These are phyloP conservation scores for Platysternon megacephalum DNA, from an alignment of 2,113 vertebrate genomes.

Conservation along the genomic window DNA sequence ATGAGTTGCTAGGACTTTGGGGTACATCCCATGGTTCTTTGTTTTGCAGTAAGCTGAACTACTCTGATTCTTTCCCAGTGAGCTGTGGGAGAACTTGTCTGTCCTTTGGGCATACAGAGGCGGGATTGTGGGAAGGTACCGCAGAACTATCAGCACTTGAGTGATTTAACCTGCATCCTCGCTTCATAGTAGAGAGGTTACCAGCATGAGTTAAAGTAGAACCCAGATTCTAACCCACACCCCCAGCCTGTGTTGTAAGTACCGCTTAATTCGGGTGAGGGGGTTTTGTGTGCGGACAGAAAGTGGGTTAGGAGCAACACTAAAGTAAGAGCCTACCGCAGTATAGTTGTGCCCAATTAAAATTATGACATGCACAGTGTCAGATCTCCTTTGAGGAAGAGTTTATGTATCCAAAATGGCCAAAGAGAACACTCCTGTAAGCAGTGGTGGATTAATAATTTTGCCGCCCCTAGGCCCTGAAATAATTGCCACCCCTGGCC, in stretches of 20 bases:
- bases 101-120: background rate
- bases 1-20: background rate
- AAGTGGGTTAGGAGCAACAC: background rate
- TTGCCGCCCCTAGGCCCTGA: no score
- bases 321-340: background rate
- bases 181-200: background rate
- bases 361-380: accelerated
- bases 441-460: no score
- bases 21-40: background rate
- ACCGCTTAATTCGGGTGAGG: background rate
- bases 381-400: background rate
- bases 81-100: background rate
- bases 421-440: background rate
- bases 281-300: background rate
- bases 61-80: background rate
- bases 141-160: background rate
- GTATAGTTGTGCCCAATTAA: background rate
- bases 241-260: background rate
- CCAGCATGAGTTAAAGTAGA: background rate
- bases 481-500: no score
- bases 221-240: background rate
- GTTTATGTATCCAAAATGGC: background rate
- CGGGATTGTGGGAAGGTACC: background rate
- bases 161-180: background rate
- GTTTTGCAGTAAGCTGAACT: background rate